Evolutionary conservation across 2,888 invertebrate species (phyloP), one percentile per base, ranked within the genome.

Genomic region (Erannis defoliaria): DNA sequence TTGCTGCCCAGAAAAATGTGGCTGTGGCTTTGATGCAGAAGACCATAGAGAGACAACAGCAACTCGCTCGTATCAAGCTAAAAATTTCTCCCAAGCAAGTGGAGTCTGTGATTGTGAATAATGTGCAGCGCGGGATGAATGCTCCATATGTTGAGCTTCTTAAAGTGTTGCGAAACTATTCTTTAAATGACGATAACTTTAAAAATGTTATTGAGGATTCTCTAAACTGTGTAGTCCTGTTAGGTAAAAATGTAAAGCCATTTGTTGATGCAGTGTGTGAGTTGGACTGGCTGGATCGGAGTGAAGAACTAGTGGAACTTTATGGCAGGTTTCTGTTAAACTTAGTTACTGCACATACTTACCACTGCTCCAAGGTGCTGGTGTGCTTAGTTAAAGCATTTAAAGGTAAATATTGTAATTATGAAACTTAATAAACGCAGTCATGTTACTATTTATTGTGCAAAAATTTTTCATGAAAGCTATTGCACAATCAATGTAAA

Each of bases 71-170:
- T 0, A 81, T 89, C 58, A 89, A 89, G 55, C 82, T 94, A 59
- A 85, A 84, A 43, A 84, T 94, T 43, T 82, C 85, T 18, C 85
- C 88, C 19, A 85, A 85, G 14, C 92, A 94, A 82, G 82, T 94
- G 2, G 88, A 93, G 66, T 80, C 86, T 45, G 89, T 93, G 18
- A 71, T 94, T 19, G 40, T 84, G 1, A 85, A 84, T 65, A 88
- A 89, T 53, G 79, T 88, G 1, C 84, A 82, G 43, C 84, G 89
- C 26, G 85, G 85, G 19, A 88, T 84, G 55, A 69, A 77, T 18
- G 88, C 84, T 12, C 84, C 90, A 0, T 94, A 94, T 67, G 82
- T 82, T 59, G 94, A 94, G 62, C 72, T 94, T 14, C 69, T 94
- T 3, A 90, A 89, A 72, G 82, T 92, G 21, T 79, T 94, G 3